A percentile compares a stretch with the other conserved stretches of the same genome.
Evolutionary conservation across 2,888 invertebrate species (phyloP).

Genomic region (Tinea pellionella): DNA sequence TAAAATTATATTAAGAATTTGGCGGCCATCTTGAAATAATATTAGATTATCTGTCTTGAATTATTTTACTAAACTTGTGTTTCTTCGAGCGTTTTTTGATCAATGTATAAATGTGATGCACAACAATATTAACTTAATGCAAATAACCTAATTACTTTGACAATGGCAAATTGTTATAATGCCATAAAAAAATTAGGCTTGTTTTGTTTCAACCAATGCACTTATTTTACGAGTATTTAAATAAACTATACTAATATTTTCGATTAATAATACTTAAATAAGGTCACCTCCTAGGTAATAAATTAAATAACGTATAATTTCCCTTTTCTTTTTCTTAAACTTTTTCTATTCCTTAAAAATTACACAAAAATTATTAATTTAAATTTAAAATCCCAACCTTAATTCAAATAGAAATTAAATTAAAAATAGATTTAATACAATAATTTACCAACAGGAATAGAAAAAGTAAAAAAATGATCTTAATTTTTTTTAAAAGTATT

Average conservation of each 20-base stretch:
- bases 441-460: too few species aligned
- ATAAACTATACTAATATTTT: background rate
- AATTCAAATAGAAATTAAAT: background rate
- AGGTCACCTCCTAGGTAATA: conserved; percentile 7
- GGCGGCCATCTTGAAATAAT: too few species aligned
- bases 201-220: background rate
- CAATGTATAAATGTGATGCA: too few species aligned
- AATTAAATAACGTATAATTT: background rate
- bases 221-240: background rate
- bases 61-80: too few species aligned
- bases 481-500: background rate
- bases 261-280: background rate
- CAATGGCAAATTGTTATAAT: too few species aligned
- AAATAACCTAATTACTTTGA: too few species aligned
- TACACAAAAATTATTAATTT: too few species aligned
- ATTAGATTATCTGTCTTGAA: too few species aligned
- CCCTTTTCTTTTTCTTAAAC: background rate
- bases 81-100: too few species aligned
- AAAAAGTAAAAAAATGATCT: too few species aligned
- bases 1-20: background rate
- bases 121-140: too few species aligned
- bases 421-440: background rate
- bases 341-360: background rate
- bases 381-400: conserved; percentile 6
- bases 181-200: background rate